Evolutionary conservation across 2,888 invertebrate genomes (phyloP).

Genomic region (Steinernema hermaphroditum): DNA sequence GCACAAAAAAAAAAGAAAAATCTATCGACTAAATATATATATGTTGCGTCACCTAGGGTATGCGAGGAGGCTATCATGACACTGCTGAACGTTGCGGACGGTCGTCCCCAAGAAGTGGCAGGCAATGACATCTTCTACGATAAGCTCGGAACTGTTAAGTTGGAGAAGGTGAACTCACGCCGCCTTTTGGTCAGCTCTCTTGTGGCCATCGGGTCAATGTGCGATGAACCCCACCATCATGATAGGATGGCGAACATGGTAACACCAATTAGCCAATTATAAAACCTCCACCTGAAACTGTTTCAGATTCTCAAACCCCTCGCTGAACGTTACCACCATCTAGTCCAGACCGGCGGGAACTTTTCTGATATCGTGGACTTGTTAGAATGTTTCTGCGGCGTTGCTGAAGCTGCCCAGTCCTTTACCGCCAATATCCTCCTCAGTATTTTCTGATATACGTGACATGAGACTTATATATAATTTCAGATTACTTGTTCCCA

Average conservation of each 20-base stretch:
- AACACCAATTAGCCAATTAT: too few relatives aligned
- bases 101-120: conserved; percentile 39
- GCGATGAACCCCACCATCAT: conserved; percentile 46
- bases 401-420: conserved; percentile 72
- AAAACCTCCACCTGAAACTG: background rate
- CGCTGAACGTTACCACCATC: conserved; percentile 40
- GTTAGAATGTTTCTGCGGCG: conserved; percentile 74
- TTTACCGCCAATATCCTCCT: conserved; percentile 70
- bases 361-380: conserved; percentile 75
- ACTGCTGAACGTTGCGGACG: conserved; percentile 34
- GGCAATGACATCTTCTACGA: conserved; percentile 40
- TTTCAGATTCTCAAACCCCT: conserved; percentile 56
- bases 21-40: conserved; percentile 33
- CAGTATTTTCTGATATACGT: conserved; percentile 66
- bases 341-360: conserved; percentile 39
- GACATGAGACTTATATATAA: conserved; percentile 33
- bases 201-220: conserved; percentile 69
- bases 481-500: conserved; percentile 54
- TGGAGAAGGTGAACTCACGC: conserved; percentile 70
- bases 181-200: conserved; percentile 77
- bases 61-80: conserved; percentile 26
- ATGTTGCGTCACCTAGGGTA: background rate
- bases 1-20: too few relatives aligned
- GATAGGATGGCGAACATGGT: conserved; percentile 56
- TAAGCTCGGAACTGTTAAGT: conserved; percentile 31